A percentile compares a stretch with the other conserved stretches of the same genome.
Conservation (phyloP, 2,113 vertebrate genomes). For the Paramisgurnus dabryanus region DNA sequence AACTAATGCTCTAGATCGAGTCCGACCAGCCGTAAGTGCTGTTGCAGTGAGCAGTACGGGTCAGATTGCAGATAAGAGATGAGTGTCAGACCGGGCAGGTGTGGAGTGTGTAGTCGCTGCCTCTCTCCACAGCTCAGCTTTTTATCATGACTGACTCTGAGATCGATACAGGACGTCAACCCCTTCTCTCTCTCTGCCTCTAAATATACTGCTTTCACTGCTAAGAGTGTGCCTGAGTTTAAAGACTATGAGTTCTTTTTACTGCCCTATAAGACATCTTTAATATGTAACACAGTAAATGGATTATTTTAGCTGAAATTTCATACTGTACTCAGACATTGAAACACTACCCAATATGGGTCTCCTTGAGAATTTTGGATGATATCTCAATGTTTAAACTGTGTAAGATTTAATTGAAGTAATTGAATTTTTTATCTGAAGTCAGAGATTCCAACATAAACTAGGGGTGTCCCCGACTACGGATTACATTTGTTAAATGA, state of each 20-base stretch:
- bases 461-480: too few species aligned
- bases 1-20: constrained; percentile 10
- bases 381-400: too few species aligned
- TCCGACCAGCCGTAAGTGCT: neutral
- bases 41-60: constrained; percentile 7
- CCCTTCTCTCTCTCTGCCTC: constrained; percentile 28
- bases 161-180: constrained; percentile 48
- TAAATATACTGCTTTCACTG: constrained; percentile 29
- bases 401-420: too few species aligned
- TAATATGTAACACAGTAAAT: neutral
- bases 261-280: neutral
- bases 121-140: constrained; percentile 31
- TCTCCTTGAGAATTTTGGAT: too few species aligned
- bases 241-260: neutral
- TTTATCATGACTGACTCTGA: constrained; percentile 38
- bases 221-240: constrained; percentile 13
- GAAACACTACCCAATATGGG: too few species aligned
- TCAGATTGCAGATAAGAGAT: constrained; percentile 36
- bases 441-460: too few species aligned
- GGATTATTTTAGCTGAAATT: too few species aligned
- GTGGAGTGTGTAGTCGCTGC: constrained; percentile 44
- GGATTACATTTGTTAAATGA: too few species aligned
- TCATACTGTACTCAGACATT: too few species aligned
- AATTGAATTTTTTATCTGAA: too few species aligned
- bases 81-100: constrained; percentile 31